Evolutionary conservation across 92 coral and sea anemone species (phyloP), one percentile per base, ranked within the genome.

Genomic region (Diadumene lineata): DNA sequence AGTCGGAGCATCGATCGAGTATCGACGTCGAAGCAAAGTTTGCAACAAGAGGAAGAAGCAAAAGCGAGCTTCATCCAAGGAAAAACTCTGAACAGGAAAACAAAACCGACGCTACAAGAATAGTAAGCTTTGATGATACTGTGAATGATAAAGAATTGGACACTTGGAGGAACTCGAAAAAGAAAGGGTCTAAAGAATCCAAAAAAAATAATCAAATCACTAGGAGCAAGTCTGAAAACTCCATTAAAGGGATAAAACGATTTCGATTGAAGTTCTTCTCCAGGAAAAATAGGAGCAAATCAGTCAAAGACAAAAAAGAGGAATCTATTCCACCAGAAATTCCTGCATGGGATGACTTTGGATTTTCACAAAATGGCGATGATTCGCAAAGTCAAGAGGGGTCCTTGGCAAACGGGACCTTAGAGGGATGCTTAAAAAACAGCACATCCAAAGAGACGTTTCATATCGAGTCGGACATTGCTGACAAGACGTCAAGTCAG

Each of bases 221-320:
- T 13, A 48, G 81, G 53, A 76, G 67, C 34, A 50, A 65, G 53
- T 76, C 81, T 7, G 55, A 24, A 27, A 64, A 51, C 19, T 29
- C 72, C 66, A 60, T 43, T 4, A 53, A 69, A 13, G 81, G 72
- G 16, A 29, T 76, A 19, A 55, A 34, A 44, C 56, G 69, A 29
- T 68, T 78, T 48, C 46, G 55, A 48, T 53, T 24, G 56, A 68
- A 29, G 28, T 23, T 78, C 10, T 78, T 78, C 30, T 68, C 75
- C 19, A 78, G 55, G 28, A 78, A 60, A 55, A 31, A 50, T 72
- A 66, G 66, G 64, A 61, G 29, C 29, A 60, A 24, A 21, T 58
- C 58, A 7, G 38, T 34, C 13, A 51, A 55, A 77, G 68, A 32
- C 26, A 68, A 57, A 56, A 56, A 22, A 22, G 78, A 56, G 51